Evolutionary conservation across 1,140 invertebrate genomes (phyloP), one percentile per base, ranked within the genome.

Genomic region (Macrostomum lignano): DNA sequence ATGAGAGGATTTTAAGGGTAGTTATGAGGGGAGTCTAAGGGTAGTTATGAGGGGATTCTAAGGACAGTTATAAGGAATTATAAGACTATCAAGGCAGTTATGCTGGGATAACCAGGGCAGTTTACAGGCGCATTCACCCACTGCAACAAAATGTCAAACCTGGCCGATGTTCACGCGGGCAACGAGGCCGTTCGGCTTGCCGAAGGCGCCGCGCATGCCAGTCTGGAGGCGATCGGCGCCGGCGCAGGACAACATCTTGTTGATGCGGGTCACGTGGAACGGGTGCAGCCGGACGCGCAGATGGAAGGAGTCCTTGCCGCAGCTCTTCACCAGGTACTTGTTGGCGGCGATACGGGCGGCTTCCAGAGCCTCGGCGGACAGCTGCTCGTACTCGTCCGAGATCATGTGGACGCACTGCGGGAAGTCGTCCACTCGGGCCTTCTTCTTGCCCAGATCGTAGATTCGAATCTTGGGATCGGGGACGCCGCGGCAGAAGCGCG

Each of bases 161-260:
- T 96, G 86, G 7, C 86, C 86, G 56, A 98, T 98, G 44, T 70
- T 69, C 17, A 98, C 91, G 40, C 88, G 69, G 15, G 91, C 88
- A 6, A 96, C 88, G 2, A 84, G 91, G 38, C 91, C 91, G 62
- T 88, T 81, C 2, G 91, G 86, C 58, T 98, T 98, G 29, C 91
- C 91, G 61, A 84, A 98, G 38, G 91, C 88, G 57, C 88, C 88
- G 62, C 91, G 67, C 91, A 98, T 98, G 64, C 91, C 91, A 53
- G 91, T 98, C 66, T 98, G 91, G 47, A 98, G 79, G 69, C 84
- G 86, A 86, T 98, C 91, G 69, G 91, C 91, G 68, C 91, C 91
- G 65, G 91, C 91, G 64, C 91, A 98, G 35, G 84, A 94, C 63
- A 94, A 91, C 86, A 96, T 96, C 67, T 96, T 98, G 55, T 98